Base-by-base conservation (phyloP, 2,888 invertebrate species). In the Phengaris alcon region DNA sequence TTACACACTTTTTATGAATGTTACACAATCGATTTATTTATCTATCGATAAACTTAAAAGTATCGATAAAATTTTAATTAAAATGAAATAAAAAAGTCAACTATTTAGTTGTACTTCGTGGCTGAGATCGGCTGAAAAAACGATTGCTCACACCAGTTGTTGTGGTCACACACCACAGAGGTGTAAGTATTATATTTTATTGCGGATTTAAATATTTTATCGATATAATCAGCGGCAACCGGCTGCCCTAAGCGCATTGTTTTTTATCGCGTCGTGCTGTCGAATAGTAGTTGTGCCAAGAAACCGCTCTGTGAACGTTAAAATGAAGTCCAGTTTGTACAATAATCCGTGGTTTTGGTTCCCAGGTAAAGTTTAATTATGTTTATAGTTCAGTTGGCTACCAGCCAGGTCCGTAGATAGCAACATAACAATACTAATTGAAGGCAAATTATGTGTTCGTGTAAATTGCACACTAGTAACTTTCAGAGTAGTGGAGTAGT, bases 201-300 rank as follows among this genome's bases (percentile, higher is more conserved):
- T 64, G 35, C 64, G 35, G 35, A 64, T 64, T 64, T 64, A 64
- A 52, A 52, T 10, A 44, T 64, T 64, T 64, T 64, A 64, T 64
- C 64, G 64, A 64, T 64, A 64, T 5, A 10, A 48, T 52, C 52
- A 10, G 10, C 52, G 52, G 52, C 48, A 48, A 48, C 48, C 55
- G 9, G 64, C 35, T 35, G 35, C 12, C 64, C 64, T 64, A 35
- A 64, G 35, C 35, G 35, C 35, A 44, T 64, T 64, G 22, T 64
- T n/a, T 64, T 48, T 64, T 44, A 64, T 64, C 64, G 64, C 22
- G 12, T 35, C 12, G 22, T 59, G 59, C 22, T 22, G 64, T 64
- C 64, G 64, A 35, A 64, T 64, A 44, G 35, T 35, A 64, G 64
- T 64, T 12, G 64, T 64, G 64, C 64, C 6, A 15, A 12, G 64